Base-by-base conservation (phyloP, 2,888 invertebrate genomes). In the Idaea dimidiata region DNA sequence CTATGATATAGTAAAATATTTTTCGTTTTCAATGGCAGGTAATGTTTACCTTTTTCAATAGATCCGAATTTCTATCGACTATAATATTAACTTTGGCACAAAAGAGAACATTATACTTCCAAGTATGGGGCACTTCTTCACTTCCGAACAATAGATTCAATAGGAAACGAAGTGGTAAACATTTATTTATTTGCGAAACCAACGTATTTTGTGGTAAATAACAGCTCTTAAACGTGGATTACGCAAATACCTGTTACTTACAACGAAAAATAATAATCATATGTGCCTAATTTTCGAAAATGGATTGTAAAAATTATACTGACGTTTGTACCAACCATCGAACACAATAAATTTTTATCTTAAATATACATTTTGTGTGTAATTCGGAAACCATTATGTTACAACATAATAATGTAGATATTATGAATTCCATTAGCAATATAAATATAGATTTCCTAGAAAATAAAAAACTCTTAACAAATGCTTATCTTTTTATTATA, bases 151-250 rank as follows among this genome's bases (percentile, higher is more conserved):
- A 92, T 84, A 83, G 84, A 74, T 82, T 88, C 84, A 89, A 91
- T 89, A 79, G 86, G 81, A 88, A 85, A 84, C 89, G 88, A 92
- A 91, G 87, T 91, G 92, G 91, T 91, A 90, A 91, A 89, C 90
- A 89, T 86, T 83, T 86, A 83, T 84, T 82, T 80, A 81, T 80
- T 82, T 77, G 73, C 76, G 81, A 81, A 81, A 80, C 75, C 75
- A 75, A 75, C 78, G 72, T 70, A 72, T 72, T 69, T 76, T 72
- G 79, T 76, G 77, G 72, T 79, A 43, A 14, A 43, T 75, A 71
- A 73, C 72, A 74, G 43, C 10, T 8, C 14, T 43, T 43, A 43
- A 8, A 43, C 43, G 6, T 43, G 43, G 43, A 43, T 43, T 43
- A 43, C 43, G 43, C 14, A 14, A 14, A 10, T 43, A 43, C 43